A percentile compares a stretch with the other conserved stretches of the same genome.
Conservation (phyloP, 1,140 invertebrate species). For the Marisa cornuarietis region DNA sequence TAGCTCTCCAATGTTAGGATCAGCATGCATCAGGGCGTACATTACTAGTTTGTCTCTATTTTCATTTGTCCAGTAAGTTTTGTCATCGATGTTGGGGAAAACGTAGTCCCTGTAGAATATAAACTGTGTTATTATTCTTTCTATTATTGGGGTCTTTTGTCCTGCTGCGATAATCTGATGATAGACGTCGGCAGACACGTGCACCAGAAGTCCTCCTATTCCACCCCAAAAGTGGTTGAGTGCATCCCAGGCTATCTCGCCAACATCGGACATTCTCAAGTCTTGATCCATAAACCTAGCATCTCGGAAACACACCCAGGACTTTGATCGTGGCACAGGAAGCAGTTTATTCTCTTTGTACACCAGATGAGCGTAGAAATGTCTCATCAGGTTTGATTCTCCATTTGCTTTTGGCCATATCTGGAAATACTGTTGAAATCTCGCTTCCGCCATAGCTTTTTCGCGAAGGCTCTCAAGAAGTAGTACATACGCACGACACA, state of each 20-base stretch:
- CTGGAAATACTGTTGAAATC: conserved; percentile 4
- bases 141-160: not conserved
- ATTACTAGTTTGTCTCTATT: conserved; percentile 18
- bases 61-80: conserved; percentile 9
- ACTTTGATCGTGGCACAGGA: not conserved
- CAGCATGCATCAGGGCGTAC: not conserved
- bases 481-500: conserved; percentile 2
- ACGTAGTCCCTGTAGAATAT: conserved; percentile 15
- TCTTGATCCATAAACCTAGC: conserved; percentile 11
- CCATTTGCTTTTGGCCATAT: conserved; percentile 13
- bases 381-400: not conserved
- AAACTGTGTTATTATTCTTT: not conserved
- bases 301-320: conserved; percentile 11
- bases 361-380: conserved; percentile 17
- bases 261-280: conserved; percentile 12
- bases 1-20: conserved; percentile 10
- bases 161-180: not conserved
- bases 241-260: conserved; percentile 18
- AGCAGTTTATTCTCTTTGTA: not conserved
- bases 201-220: not conserved
- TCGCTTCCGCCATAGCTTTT: not conserved
- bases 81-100: conserved; percentile 21
- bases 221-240: conserved; percentile 19
- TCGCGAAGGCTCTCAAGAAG: conserved; percentile 1
- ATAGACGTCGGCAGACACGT: conserved; percentile 12